phyloP scores from a whole-genome alignment of 2,113 vertebrate genomes.

The Myiagra hebetior region DNA sequence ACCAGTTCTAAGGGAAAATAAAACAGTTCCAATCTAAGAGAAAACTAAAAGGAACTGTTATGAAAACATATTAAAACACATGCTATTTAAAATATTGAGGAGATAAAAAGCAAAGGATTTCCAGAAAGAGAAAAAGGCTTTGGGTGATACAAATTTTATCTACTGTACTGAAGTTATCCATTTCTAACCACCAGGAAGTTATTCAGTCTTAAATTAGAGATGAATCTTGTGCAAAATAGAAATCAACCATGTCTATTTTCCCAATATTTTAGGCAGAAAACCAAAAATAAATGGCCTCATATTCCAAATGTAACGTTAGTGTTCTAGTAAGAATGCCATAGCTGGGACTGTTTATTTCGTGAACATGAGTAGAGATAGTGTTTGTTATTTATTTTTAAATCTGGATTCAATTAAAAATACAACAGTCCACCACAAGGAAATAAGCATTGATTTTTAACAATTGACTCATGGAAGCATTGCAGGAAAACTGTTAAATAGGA shows the following conservation, averaged over 20 bases:
- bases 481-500: neutral
- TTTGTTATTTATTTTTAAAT: neutral
- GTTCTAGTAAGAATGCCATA: neutral
- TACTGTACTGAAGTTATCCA: neutral
- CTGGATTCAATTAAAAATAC: conserved; percentile 14
- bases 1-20: neutral
- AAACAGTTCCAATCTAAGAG: neutral
- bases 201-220: neutral
- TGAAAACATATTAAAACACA: neutral
- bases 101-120: neutral
- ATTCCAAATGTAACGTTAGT: neutral
- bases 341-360: neutral
- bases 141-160: neutral
- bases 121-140: neutral
- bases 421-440: neutral
- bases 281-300: neutral
- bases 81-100: neutral
- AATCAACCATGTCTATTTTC: neutral
- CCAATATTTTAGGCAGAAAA: neutral
- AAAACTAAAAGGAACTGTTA: neutral
- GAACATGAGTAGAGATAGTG: neutral
- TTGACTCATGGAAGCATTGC: neutral
- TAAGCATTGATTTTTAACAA: conserved; percentile 29
- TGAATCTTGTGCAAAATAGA: neutral
- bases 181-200: neutral